A percentile compares a stretch with the other conserved stretches of the same genome.
phyloP scores from a whole-genome alignment of 2,888 invertebrate genomes.

The Drosophila leonis region DNA sequence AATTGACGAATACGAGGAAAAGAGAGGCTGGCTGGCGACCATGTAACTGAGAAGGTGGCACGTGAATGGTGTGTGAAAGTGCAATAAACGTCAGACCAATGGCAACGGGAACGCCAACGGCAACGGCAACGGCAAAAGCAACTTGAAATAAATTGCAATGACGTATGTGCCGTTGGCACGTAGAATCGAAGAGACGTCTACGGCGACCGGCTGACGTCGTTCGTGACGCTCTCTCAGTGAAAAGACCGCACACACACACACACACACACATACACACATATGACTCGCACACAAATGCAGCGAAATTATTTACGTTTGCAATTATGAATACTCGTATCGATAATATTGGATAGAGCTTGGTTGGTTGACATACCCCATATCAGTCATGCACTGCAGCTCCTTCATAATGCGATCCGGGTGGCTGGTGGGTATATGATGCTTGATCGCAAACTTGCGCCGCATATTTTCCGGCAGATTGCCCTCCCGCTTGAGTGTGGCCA shows the following conservation, averaged over 20 bases:
- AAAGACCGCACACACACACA: background rate
- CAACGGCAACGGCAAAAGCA: slow-evolving; percentile 27
- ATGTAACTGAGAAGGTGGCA: slow-evolving; percentile 55
- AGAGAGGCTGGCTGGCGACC: slow-evolving; percentile 11
- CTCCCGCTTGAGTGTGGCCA: slow-evolving; percentile 88
- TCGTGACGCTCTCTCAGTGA: slow-evolving; percentile 59
- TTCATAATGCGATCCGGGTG: slow-evolving; percentile 93
- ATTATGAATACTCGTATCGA: background rate
- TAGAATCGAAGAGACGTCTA: slow-evolving; percentile 43
- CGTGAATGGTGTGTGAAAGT: slow-evolving; percentile 79
- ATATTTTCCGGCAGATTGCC: slow-evolving; percentile 84
- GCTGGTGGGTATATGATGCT: slow-evolving; percentile 94
- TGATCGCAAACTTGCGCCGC: slow-evolving; percentile 91
- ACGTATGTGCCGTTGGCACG: slow-evolving; percentile 58
- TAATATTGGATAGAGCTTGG: background rate
- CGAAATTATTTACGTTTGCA: background rate
- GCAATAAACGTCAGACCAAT: slow-evolving; percentile 68
- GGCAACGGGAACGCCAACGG: slow-evolving; percentile 25
- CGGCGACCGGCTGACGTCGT: slow-evolving; percentile 65
- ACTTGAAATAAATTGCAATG: slow-evolving; percentile 73
- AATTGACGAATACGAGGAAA: slow-evolving; percentile 9
- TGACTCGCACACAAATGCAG: background rate
- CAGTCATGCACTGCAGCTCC: slow-evolving; percentile 92
- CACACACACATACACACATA: background rate
- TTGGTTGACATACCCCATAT: slow-evolving; percentile 90